A percentile compares a stretch with the other conserved stretches of the same genome.
These are phyloP conservation scores for Masticophis lateralis DNA, from an alignment of 2,797 vertebrate genomes.

Conservation along the genomic window DNA sequence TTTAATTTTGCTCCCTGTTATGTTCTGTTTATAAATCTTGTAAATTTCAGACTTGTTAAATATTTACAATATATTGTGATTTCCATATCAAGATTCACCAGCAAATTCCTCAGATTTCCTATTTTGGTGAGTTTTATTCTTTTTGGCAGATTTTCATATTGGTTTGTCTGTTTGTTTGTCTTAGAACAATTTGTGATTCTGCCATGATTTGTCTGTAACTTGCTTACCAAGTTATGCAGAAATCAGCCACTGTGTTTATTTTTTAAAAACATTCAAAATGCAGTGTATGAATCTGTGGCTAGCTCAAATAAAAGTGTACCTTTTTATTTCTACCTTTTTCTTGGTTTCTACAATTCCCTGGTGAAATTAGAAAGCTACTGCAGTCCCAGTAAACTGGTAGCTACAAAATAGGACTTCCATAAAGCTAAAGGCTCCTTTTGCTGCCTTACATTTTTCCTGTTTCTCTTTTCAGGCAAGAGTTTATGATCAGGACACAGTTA, in stretches of 20 bases:
- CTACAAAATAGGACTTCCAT: background rate
- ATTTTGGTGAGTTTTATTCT: background rate
- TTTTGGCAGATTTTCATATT: background rate
- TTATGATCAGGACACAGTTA: slow-evolving; percentile 73
- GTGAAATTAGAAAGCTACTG: background rate
- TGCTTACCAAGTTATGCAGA: background rate
- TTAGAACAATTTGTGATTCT: background rate
- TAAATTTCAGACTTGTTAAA: background rate
- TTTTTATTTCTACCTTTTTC: background rate
- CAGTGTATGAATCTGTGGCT: background rate
- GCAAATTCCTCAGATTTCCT: background rate
- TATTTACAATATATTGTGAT: background rate
- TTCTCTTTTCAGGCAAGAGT: slow-evolving; percentile 69
- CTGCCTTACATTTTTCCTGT: slow-evolving; percentile 1
- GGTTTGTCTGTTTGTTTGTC: background rate
- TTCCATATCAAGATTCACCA: fast-evolving
- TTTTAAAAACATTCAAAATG: background rate
- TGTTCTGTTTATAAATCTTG: background rate
- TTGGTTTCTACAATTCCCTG: fast-evolving
- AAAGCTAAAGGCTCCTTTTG: background rate
- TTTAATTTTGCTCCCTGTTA: background rate
- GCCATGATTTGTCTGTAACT: background rate
- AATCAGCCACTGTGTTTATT: background rate
- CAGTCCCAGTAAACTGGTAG: background rate
- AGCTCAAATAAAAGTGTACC: background rate